These are phyloP conservation scores for Mallotus villosus DNA, from an alignment of 2,797 vertebrate species.

Conservation along the genomic window DNA sequence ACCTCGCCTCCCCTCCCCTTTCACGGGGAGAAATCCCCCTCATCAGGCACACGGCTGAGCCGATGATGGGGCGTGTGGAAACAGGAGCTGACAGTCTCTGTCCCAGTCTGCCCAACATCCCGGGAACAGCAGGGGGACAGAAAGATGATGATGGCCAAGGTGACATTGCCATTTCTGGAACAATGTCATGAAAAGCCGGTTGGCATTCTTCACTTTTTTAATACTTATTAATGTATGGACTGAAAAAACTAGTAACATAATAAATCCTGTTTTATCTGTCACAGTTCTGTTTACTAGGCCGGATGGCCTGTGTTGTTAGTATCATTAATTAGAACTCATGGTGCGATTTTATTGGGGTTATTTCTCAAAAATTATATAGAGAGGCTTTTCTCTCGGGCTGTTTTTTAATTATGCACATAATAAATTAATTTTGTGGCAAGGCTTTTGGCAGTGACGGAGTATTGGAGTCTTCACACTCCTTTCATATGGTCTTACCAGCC, in stretches of 20 bases:
- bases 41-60: not conserved
- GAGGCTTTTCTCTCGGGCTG: constrained; percentile 18
- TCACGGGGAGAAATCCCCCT: constrained; percentile 1
- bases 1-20: constrained; percentile 1
- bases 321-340: not conserved
- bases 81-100: constrained; percentile 18
- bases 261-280: not conserved
- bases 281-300: not conserved
- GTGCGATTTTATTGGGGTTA: constrained; percentile 4
- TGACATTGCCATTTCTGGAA: constrained; percentile 32
- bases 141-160: constrained; percentile 20
- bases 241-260: not conserved
- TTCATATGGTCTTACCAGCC: constrained; percentile 20
- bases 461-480: constrained; percentile 15
- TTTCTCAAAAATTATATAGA: constrained; percentile 13
- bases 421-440: constrained; percentile 11
- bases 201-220: not conserved
- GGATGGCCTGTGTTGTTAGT: constrained; percentile 8
- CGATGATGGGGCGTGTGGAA: constrained; percentile 17
- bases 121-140: constrained; percentile 16
- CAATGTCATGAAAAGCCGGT: not conserved
- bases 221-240: too few species aligned
- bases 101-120: constrained; percentile 11
- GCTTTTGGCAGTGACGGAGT: constrained; percentile 38
- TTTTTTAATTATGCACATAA: constrained; percentile 25